Base-by-base conservation (phyloP, 2,888 invertebrate species). In the Dryobota labecula region DNA sequence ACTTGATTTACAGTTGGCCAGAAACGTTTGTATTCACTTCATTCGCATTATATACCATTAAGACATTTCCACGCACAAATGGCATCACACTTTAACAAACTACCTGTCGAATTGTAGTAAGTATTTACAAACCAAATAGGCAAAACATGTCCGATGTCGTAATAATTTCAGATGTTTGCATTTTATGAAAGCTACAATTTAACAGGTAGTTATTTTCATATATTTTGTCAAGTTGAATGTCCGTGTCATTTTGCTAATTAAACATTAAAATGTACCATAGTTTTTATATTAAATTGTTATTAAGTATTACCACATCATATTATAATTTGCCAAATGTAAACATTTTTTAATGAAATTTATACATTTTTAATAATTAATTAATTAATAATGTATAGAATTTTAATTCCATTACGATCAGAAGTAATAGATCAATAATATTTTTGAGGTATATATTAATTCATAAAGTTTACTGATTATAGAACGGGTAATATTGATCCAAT, bases 221-320 rank as follows among this genome's bases (percentile, higher is more conserved):
- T 54, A 70, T 70, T 74, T 82, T 71, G 58, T 72, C 79, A 79
- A 69, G 38, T 79, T 75, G 30, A 77, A 84, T 82, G 72, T 82
- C 85, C 85, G 83, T 84, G 83, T 77, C 85, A 82, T 84, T 84
- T 79, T 84, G 72, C 77, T 80, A 83, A 67, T 73, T 70, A 75
- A 68, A 73, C 74, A 76, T 73, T 71, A 18, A 68, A 72, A 70
- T 67, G 64, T 84, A 66, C 72, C 70, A 84, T 84, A 83, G 80
- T 67, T 83, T 82, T 84, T 83, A 75, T 77, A 71, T 70, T 72
- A 67, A 18, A 84, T 71, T 64, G 57, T 84, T 71, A 76, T 68
- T 61, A 78, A 73, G 45, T 76, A 68, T 57, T 62, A 75, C 63
- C 71, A 75, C 57, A 54, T 79, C 71, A 70, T 62, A 57, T 47